Evolutionary conservation across 2,113 vertebrate species (phyloP).

Genomic region (Tragulus kanchil): DNA sequence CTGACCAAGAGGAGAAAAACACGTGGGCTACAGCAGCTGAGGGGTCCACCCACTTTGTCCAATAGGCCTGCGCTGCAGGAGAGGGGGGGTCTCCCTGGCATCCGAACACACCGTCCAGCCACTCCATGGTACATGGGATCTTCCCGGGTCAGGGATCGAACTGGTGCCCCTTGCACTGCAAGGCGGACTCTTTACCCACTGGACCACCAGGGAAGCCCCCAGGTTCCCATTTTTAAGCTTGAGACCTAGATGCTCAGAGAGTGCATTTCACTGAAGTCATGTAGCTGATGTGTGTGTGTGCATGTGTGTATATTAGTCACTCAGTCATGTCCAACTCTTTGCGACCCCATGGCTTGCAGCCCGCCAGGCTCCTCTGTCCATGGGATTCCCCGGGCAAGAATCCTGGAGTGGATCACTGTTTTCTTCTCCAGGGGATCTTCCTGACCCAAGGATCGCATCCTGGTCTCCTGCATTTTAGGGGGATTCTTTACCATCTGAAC

Average conservation of each 20-base stretch:
- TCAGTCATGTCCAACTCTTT: neutral
- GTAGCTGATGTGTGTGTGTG: neutral
- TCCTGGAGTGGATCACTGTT: neutral
- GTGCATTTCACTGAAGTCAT: accelerated
- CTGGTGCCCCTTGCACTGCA: too few species aligned
- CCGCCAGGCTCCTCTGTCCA: neutral
- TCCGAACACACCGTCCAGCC: too few species aligned
- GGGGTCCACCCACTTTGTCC: neutral
- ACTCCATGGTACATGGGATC: too few species aligned
- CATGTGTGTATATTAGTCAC: neutral
- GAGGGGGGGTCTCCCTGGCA: too few species aligned
- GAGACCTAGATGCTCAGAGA: neutral
- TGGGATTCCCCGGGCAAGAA: neutral
- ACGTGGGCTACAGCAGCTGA: neutral
- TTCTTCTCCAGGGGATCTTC: neutral
- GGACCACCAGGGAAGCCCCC: too few species aligned
- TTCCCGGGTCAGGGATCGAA: too few species aligned
- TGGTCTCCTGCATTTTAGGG: neutral
- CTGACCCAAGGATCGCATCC: neutral
- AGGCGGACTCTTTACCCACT: too few species aligned
- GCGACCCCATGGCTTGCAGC: neutral
- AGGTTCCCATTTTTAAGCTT: too few species aligned
- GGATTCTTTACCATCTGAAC: neutral
- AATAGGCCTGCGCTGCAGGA: too few species aligned
- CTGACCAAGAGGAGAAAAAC: slow-evolving; percentile 19